Evolutionary conservation across 2,888 invertebrate genomes (phyloP), one percentile per base, ranked within the genome.

Genomic region (Rugalucina vietnamica): DNA sequence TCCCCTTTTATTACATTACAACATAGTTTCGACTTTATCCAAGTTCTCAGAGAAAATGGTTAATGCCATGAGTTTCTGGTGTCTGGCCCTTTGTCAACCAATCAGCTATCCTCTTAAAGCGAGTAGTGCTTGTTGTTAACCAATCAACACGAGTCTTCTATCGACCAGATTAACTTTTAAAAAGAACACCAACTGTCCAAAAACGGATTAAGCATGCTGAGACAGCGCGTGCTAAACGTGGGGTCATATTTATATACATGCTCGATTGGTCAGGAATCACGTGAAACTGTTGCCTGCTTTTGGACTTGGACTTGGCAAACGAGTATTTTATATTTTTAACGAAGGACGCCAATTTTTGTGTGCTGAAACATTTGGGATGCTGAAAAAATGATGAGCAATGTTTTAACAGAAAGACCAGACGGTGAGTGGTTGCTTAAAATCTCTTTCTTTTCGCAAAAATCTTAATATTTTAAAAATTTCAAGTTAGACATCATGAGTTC

Each of bases 201-300:
- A 34, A 65, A 65, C 12, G 65, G 65, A 65, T 65, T 65, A 65
- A 65, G 65, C 65, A 29, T 65, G 65, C 65, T 65, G 34, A 34
- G 65, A 65, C 65, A 65, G 34, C 12, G 65, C 65, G 21, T 65
- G 65, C 32, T 21, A 32, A 12, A 10, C 65, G 32, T 65, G 27
- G 1, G 32, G 65, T 65, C 65, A 65, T 8, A 21, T 34, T 18
- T 34, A 32, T 57, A 27, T 27, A 57, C 57, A 10, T 34, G 34
- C 18, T 5, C 34, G 65, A 34, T 18, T 34, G 65, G 65, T 65
- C 65, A 65, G 21, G 34, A 65, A 65, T 65, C 65, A 65, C 65
- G 65, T 65, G 65, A 65, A 29, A 8, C 12, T 57, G n/a, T 24
- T 4, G 29, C 27, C 3, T 27, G 34, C 1, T 34, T 60, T 32